phyloP scores from a whole-genome alignment of 2,888 invertebrate species.

The Horisme vitalbata region DNA sequence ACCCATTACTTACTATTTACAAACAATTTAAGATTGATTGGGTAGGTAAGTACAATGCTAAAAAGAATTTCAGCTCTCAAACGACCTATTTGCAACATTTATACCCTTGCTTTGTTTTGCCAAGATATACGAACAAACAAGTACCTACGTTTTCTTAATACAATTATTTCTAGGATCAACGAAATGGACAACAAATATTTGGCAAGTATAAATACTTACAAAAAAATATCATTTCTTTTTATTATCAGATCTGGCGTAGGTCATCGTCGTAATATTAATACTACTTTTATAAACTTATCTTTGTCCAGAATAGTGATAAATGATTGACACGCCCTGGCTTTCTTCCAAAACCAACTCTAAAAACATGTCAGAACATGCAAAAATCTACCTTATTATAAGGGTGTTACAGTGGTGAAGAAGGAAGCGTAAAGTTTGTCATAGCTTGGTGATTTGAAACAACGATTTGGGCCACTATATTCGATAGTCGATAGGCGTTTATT shows the following conservation, averaged over 20 bases:
- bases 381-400: neutral
- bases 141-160: too few relatives aligned
- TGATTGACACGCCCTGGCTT: constrained; percentile 40
- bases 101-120: too few relatives aligned
- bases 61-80: too few relatives aligned
- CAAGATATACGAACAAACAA: too few relatives aligned
- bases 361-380: neutral
- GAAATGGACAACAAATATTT: too few relatives aligned
- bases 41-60: too few relatives aligned
- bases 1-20: too few relatives aligned
- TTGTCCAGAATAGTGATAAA: constrained; percentile 28
- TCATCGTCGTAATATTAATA: constrained; percentile 24
- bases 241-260: too few relatives aligned
- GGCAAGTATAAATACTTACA: neutral
- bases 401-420: neutral
- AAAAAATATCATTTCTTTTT: constrained; percentile 6
- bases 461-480: constrained; percentile 7
- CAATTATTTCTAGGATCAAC: too few relatives aligned
- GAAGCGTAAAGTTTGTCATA: constrained; percentile 5
- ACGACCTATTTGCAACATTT: too few relatives aligned
- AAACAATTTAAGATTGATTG: too few relatives aligned
- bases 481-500: constrained; percentile 11
- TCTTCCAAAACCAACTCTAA: constrained; percentile 29
- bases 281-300: constrained; percentile 21
- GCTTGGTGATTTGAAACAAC: constrained; percentile 16